Percentiles rank a stretch among this genome's conserved stretches.
These are phyloP conservation scores for Bufotes viridis DNA, from an alignment of 2,797 vertebrate species.

Conservation along the genomic window DNA sequence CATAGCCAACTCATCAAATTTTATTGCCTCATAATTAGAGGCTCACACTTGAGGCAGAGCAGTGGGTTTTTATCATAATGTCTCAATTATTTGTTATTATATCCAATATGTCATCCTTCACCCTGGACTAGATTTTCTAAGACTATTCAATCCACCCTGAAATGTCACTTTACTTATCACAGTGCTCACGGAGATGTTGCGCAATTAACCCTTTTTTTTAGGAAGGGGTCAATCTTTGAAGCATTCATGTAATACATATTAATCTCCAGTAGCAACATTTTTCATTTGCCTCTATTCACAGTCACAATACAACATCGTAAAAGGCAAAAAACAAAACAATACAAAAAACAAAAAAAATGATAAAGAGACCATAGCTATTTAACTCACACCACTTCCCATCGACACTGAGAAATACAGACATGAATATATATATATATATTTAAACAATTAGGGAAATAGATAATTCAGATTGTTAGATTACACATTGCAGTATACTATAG, in stretches of 20 bases:
- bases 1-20: slow-evolving; percentile 56
- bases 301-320: neutral
- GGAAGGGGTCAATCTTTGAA: neutral
- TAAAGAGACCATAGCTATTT: neutral
- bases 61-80: slow-evolving; percentile 51
- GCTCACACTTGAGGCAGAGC: slow-evolving; percentile 49
- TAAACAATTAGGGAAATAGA: too few species aligned
- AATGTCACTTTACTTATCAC: slow-evolving; percentile 10
- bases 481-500: neutral
- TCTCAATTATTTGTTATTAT: slow-evolving; percentile 49
- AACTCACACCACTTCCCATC: neutral
- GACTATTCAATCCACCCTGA: neutral
- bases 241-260: neutral
- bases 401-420: too few species aligned
- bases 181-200: neutral
- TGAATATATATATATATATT: too few species aligned
- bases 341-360: neutral
- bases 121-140: neutral
- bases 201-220: neutral
- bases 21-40: slow-evolving; percentile 58
- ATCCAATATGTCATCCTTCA: slow-evolving; percentile 56
- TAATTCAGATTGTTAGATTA: neutral
- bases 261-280: neutral
- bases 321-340: neutral
- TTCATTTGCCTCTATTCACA: neutral